Percentiles rank a stretch among this genome's conserved stretches.
These are phyloP conservation scores for Pseudoips prasinana DNA, from an alignment of 2,888 invertebrate species.

Conservation along the genomic window DNA sequence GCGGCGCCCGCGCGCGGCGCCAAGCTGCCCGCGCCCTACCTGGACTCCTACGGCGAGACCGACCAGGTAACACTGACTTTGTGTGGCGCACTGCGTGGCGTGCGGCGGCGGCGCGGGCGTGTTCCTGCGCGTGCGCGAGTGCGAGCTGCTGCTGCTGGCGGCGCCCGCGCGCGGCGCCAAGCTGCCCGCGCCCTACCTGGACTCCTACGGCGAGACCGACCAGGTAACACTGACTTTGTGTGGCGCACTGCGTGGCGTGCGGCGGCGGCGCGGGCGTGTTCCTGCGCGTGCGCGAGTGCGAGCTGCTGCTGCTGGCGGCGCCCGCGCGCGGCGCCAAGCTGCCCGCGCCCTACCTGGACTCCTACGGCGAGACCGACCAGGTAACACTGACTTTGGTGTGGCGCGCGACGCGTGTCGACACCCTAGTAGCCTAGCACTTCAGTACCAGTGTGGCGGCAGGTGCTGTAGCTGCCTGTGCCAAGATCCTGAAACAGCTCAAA, in stretches of 20 bases:
- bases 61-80: constrained; percentile 73
- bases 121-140: background rate
- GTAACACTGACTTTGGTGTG: constrained; percentile 83
- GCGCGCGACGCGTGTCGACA: too few species aligned
- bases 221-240: constrained; percentile 44
- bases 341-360: constrained; percentile 85
- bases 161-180: constrained; percentile 92
- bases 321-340: constrained; percentile 84
- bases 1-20: constrained; percentile 91
- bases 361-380: constrained; percentile 91
- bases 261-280: constrained; percentile 91
- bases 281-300: background rate
- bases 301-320: constrained; percentile 85
- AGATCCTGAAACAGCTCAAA: background rate
- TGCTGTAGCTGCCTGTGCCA: background rate
- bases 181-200: constrained; percentile 90
- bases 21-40: constrained; percentile 93
- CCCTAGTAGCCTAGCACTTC: too few species aligned
- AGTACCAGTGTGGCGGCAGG: background rate
- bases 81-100: background rate
- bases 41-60: constrained; percentile 97
- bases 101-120: background rate
- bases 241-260: background rate
- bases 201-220: constrained; percentile 2
- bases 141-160: constrained; percentile 86